Evolutionary conservation across 2,797 vertebrate species (phyloP), one percentile per base, ranked within the genome.

Genomic region (Poecilia velifera): DNA sequence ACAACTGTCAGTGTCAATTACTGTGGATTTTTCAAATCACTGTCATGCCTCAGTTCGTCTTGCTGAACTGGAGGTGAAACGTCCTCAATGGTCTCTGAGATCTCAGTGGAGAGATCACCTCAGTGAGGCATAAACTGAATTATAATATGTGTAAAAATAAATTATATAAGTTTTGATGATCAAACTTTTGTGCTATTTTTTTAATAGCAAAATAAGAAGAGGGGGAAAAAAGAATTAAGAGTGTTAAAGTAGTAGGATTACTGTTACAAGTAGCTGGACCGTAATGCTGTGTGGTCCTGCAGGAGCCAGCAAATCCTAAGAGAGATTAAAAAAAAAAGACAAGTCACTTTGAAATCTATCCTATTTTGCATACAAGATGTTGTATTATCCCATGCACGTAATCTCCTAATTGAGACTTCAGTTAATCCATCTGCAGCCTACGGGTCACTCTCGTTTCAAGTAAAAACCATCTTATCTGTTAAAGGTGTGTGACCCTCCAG

Each of bases 1-100:
- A 53, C 47, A 22, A 79, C 92, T 93, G 94, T 91, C 93, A 90
- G 72, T 36, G 86, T 84, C 87, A 82, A 91, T 94, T 92, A 93
- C 39, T 14, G 46, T 83, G 86, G 90, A 78, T 85, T 86, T 92
- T 91, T 88, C 62, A 84, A 89, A 89, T 90, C 66, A 76, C 84
- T 75, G 80, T 86, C 86, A 89, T 82, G 90, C 90, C 88, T 91
- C 82, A 64, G 49, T 87, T 90, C 88, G 76, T 85, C 80, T 31
- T 20, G 78, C 77, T 80, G 78, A 88, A 79, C 77, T 78, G 74
- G 80, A 84, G 84, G 76, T 81, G 79, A 84, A 86, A 80, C 90
- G 87, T 89, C 90, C 82, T 85, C 88, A 84, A 84, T 39, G 76
- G 73, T 89, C 72, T 82, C 59, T 2, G 66, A 39, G 78, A 73